These are phyloP conservation scores for Petrolisthes manimaculis DNA, from an alignment of 2,888 invertebrate species.

Conservation along the genomic window DNA sequence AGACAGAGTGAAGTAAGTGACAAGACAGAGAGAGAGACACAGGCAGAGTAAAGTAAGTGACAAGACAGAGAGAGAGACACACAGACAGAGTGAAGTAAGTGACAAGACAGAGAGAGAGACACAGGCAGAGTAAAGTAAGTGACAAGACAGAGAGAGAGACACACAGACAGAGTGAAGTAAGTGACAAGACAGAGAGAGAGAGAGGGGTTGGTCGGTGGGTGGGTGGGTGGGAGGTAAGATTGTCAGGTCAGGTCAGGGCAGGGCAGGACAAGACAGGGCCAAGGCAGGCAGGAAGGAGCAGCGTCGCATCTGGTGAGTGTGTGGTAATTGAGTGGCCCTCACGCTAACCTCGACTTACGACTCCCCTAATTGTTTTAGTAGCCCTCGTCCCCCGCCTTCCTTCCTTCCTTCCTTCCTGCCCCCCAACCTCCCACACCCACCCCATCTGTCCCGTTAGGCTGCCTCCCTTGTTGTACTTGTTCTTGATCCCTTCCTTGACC, in stretches of 20 bases:
- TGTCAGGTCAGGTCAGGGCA: no score
- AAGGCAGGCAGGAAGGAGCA: slow-evolving; percentile 15
- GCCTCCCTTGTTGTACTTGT: not conserved
- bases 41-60: no score
- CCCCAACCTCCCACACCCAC: not conserved
- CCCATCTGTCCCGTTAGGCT: not conserved
- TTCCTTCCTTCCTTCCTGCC: not conserved
- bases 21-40: no score
- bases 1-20: no score
- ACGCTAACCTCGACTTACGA: slow-evolving; percentile 50
- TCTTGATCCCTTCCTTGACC: slow-evolving; percentile 25
- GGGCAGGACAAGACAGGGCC: no score
- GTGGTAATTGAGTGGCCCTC: slow-evolving; percentile 52
- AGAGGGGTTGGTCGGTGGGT: not conserved
- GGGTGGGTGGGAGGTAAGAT: not conserved
- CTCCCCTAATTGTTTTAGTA: slow-evolving; percentile 53
- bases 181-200: not conserved
- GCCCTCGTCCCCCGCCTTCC: not conserved
- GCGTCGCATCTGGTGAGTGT: slow-evolving; percentile 28
- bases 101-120: no score
- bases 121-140: no score
- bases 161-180: no score
- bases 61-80: no score
- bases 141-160: no score
- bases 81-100: no score